Base-by-base conservation (phyloP, 1,140 invertebrate genomes). In the Oryctes rhinoceros region DNA sequence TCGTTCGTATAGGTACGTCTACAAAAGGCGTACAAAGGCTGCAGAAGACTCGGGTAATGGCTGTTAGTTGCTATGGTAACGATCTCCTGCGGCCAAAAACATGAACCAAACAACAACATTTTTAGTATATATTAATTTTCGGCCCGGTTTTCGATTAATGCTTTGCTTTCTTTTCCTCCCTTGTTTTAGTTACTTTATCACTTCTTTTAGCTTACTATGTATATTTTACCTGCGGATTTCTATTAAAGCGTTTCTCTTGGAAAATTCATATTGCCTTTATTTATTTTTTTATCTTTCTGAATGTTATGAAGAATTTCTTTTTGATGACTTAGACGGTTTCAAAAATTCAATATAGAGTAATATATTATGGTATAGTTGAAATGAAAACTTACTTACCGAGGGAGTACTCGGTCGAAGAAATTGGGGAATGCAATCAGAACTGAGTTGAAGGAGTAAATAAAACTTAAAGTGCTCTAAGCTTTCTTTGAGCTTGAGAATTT, bases 101-200 rank as follows among this genome's bases (percentile, higher is more conserved):
- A 81, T 35, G 65, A 71, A 82, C 75, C 78, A 82, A 81, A 62
- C 81, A 81, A 79, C 81, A 82, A 82, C 79, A 78, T 82, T 82
- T 80, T 37, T 62, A 77, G 74, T 80, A 78, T 81, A 75, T 81
- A 81, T 79, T 82, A 82, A 81, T 82, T 82, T 81, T 81, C 78
- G 80, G 78, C 78, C 49, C 20, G 81, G 80, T 77, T 82, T 80
- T 82, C 79, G 80, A 78, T 79, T 13, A 13, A 74, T 76, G 76
- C 80, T 82, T 78, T 82, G 76, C 81, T 44, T 76, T 76, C 39
- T 47, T 76, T 48, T 11, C 7, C 15, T 48, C 39, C 13, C 9
- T 76, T 48, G 74, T n/a, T 30, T 39, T 47, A 35, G 37, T 74
- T 74, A n/a, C 35, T 13, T 76, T 20, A 48, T 76, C 35, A 76